Conservation (phyloP, 2,797 vertebrate species). For the Centropyge bicolor region DNA sequence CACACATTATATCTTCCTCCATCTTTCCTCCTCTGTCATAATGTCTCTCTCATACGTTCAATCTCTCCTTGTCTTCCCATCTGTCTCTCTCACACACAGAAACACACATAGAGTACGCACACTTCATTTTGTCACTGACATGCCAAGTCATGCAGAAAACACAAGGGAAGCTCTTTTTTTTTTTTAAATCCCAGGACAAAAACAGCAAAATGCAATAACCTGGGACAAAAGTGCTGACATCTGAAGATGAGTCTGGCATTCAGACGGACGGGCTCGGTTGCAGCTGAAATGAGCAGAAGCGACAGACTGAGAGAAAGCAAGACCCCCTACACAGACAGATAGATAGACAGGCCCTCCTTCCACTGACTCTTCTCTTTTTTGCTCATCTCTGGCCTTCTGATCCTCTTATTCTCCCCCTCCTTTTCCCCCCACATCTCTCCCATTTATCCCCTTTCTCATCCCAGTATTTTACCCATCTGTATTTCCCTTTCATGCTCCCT, state of each 20-base stretch:
- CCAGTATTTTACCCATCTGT: constrained; percentile 33
- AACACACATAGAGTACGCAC: constrained; percentile 17
- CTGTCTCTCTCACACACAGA: constrained; percentile 27
- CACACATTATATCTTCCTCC: background rate
- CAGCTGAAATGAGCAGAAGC: constrained; percentile 53
- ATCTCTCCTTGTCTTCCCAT: constrained; percentile 32
- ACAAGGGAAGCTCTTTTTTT: constrained; percentile 51
- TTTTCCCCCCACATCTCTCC: constrained; percentile 10
- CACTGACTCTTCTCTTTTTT: constrained; percentile 16
- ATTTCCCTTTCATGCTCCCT: constrained; percentile 34
- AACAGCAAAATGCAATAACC: constrained; percentile 68
- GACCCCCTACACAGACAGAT: constrained; percentile 3
- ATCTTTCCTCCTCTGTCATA: constrained; percentile 33
- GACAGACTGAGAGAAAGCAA: constrained; percentile 24
- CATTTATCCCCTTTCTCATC: constrained; percentile 12
- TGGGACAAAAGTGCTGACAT: constrained; percentile 71
- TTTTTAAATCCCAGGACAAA: constrained; percentile 53
- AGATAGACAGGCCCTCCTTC: constrained; percentile 30
- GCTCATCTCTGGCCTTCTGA: constrained; percentile 28
- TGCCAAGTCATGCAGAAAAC: constrained; percentile 69
- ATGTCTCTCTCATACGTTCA: constrained; percentile 34
- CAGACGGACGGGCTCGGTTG: constrained; percentile 26
- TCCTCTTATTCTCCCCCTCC: constrained; percentile 18
- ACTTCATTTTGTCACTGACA: constrained; percentile 60
- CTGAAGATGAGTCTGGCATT: constrained; percentile 56